These are phyloP conservation scores for Holacanthella duospinosa DNA, from an alignment of 2,888 invertebrate genomes.

Conservation along the genomic window DNA sequence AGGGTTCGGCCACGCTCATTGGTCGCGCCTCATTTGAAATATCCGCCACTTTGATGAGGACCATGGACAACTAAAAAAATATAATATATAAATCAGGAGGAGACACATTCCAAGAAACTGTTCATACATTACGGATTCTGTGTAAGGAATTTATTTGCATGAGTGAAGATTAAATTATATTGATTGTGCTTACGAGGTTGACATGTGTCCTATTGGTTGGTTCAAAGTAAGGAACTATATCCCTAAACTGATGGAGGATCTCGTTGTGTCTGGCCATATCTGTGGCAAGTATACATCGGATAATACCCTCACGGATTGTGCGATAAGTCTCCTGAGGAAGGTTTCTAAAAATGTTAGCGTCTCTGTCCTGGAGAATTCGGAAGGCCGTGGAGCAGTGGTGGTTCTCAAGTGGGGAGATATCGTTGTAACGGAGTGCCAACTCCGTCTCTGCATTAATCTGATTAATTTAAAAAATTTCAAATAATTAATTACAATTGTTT, in stretches of 20 bases:
- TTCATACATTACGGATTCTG: background rate
- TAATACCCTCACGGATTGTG: conserved; percentile 52
- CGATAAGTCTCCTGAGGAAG: conserved; percentile 44
- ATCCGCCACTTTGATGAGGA: conserved; percentile 72
- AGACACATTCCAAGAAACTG: background rate
- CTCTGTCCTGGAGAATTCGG: conserved; percentile 63
- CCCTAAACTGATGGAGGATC: conserved; percentile 60
- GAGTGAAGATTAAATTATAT: background rate
- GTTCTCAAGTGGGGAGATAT: conserved; percentile 74
- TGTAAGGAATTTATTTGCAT: too few species aligned
- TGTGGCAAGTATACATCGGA: conserved; percentile 63
- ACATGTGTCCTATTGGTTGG: conserved; percentile 57
- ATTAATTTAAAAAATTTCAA: background rate
- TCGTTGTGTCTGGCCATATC: conserved; percentile 72
- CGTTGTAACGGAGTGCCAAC: conserved; percentile 70
- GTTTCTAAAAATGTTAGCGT: conserved; percentile 67
- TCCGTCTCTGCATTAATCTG: conserved; percentile 71
- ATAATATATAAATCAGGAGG: too few species aligned
- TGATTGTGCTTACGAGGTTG: conserved; percentile 52
- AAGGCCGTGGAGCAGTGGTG: conserved; percentile 78
- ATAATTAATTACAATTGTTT: background rate
- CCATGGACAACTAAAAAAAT: conserved; percentile 58
- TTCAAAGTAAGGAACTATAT: conserved; percentile 55
- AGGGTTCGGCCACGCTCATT: conserved; percentile 71
- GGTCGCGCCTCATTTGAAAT: conserved; percentile 74